Percentiles rank a stretch among this genome's conserved stretches.
Conservation (phyloP, 2,113 vertebrate species). For the Pachyramphus minor region DNA sequence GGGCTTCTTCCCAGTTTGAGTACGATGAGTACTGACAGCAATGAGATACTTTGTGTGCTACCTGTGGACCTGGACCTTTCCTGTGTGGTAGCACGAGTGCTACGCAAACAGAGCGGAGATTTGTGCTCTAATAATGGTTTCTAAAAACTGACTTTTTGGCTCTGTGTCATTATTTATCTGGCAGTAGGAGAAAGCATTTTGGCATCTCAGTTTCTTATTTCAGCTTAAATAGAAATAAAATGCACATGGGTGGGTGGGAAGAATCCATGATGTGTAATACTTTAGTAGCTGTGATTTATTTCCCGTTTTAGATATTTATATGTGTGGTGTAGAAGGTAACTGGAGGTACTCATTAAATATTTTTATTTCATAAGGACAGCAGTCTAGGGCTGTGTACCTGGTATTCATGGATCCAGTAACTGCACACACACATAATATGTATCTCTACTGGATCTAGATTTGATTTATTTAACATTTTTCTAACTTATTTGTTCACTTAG, state of each 20-base stretch:
- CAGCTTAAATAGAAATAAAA: not conserved
- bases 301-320: not conserved
- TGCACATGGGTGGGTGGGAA: not conserved
- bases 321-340: not conserved
- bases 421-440: not conserved
- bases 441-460: not conserved
- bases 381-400: not conserved
- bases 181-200: not conserved
- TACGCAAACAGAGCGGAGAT: not conserved
- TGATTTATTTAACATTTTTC: not conserved
- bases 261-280: not conserved
- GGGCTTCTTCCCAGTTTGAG: not conserved
- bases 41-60: not conserved
- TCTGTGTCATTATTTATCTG: not conserved
- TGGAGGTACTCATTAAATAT: not conserved
- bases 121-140: not conserved
- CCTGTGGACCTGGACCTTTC: not conserved
- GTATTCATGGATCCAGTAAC: not conserved
- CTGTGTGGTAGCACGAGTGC: not conserved
- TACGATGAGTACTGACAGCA: rapidly evolving
- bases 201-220: not conserved
- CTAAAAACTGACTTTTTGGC: not conserved
- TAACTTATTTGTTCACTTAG: not conserved
- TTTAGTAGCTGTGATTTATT: not conserved
- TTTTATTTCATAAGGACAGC: not conserved